Evolutionary conservation across 2,888 invertebrate species (phyloP), one percentile per base, ranked within the genome.

Genomic region (Fabriciana adippe): DNA sequence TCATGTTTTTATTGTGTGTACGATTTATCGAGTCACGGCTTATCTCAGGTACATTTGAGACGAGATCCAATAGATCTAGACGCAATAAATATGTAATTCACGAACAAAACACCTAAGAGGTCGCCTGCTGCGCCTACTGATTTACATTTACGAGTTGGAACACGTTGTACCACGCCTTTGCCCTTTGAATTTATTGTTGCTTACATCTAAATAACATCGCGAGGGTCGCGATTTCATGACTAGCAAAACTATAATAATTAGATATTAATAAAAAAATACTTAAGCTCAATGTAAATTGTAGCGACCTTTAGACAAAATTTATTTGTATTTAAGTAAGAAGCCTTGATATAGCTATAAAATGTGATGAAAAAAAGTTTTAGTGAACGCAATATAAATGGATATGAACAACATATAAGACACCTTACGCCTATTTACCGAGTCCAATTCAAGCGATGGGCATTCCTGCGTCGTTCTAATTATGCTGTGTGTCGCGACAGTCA

Each of bases 91-190:
- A 86, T 83, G 82, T 81, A 81, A 78, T 80, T 82, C 84, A 83
- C 83, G 87, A 87, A 87, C 86, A 86, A 87, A 87, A 88, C 88
- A 83, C 83, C 85, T 82, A 83, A 86, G 86, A 87, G 89, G 89
- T 90, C 86, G 86, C 89, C 89, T 84, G 90, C 89, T 90, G 90
- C 79, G 89, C 83, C 84, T 83, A 85, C 85, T 87, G 86, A 90
- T 86, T 76, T 78, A 85, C 85, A 87, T 88, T 90, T 87, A 89
- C 84, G 82, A 85, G 79, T 72, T 73, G 73, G 71, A 78, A 81
- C 82, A 84, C 77, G 81, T 81, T 82, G 80, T 77, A 79, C 84
- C 87, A 85, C 89, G 89, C 90, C 88, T 87, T 79, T 88, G 86
- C 90, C 88, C 89, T 90, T 90, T 90, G 81, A 80, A 86, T 87